phyloP scores from a whole-genome alignment of 1,140 invertebrate species.

The Plectrocnemia conspersa region DNA sequence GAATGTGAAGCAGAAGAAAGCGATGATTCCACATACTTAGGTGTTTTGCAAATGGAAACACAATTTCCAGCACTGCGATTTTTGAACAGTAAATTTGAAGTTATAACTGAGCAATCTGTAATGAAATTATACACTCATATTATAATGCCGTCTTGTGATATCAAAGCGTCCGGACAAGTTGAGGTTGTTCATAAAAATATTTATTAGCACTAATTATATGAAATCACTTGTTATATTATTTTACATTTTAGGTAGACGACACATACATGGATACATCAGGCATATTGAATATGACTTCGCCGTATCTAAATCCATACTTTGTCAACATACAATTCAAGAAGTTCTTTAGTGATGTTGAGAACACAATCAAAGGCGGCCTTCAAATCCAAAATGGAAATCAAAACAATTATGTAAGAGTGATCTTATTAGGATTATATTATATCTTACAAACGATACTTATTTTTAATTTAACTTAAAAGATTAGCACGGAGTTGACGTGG shows the following conservation, averaged over 20 bases:
- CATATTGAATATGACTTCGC: conserved; percentile 55
- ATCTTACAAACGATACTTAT: background rate
- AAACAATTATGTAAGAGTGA: conserved; percentile 45
- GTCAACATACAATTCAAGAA: conserved; percentile 60
- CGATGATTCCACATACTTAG: conserved; percentile 43
- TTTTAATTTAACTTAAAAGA: conserved; percentile 40
- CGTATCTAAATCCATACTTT: conserved; percentile 58
- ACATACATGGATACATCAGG: conserved; percentile 57
- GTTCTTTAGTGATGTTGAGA: conserved; percentile 61
- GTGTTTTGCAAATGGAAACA: conserved; percentile 41
- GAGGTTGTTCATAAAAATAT: conserved; percentile 39
- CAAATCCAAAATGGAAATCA: conserved; percentile 49
- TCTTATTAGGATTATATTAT: conserved; percentile 2
- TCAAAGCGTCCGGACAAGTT: conserved; percentile 42
- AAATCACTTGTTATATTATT: background rate
- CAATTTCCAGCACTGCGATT: conserved; percentile 42
- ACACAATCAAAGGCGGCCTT: conserved; percentile 53
- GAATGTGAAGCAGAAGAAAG: conserved; percentile 44
- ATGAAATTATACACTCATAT: conserved; percentile 46
- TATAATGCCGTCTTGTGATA: conserved; percentile 45
- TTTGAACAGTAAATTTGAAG: conserved; percentile 41
- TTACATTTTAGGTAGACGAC: conserved; percentile 51
- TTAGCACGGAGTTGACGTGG: conserved; percentile 52
- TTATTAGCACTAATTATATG: background rate
- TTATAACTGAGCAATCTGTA: conserved; percentile 42